Conservation (phyloP, 2,113 vertebrate genomes). For the Herpetotheres cachinnans region DNA sequence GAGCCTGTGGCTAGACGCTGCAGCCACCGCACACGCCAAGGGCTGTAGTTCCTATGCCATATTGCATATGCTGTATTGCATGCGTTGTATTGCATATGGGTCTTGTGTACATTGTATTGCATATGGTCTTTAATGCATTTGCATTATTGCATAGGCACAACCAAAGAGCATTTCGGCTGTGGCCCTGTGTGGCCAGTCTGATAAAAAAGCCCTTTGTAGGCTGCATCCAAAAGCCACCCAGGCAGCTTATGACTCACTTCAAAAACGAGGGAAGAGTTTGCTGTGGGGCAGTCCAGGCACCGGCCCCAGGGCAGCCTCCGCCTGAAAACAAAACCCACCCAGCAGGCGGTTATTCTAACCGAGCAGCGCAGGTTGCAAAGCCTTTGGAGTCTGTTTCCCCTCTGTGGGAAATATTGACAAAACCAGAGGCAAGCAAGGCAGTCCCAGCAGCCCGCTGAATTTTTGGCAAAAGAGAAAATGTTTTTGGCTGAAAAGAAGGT, state of each 20-base stretch:
- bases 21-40: background rate
- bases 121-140: rapidly evolving
- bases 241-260: background rate
- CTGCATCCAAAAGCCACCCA: background rate
- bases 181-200: background rate
- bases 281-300: background rate
- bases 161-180: rapidly evolving
- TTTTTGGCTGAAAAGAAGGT: background rate
- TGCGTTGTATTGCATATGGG: background rate
- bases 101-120: rapidly evolving
- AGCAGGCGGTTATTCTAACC: rapidly evolving
- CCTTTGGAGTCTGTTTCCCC: background rate
- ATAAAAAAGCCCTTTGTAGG: background rate
- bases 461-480: background rate
- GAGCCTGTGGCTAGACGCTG: background rate
- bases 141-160: rapidly evolving
- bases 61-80: no score
- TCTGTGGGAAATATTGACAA: background rate
- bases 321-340: background rate
- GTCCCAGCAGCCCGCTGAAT: background rate
- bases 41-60: no score
- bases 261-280: background rate
- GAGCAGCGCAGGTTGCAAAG: background rate
- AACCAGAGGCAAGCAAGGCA: background rate
- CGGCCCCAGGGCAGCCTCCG: rapidly evolving